phyloP scores from a whole-genome alignment of 64 coral and sea anemone species.

The Montipora efflorescens region DNA sequence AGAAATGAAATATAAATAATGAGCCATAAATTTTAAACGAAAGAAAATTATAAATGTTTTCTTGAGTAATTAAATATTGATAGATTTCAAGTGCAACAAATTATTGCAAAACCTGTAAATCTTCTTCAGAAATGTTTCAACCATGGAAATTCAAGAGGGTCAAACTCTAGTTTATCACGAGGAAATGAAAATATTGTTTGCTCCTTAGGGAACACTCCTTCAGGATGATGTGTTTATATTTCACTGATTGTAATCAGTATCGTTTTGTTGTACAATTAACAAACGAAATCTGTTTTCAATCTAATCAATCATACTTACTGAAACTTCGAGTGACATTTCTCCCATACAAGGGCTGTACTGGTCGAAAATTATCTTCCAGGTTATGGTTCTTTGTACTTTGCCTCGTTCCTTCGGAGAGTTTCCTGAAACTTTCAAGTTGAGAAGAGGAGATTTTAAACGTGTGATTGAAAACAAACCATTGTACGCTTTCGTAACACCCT shows the following conservation, averaged over 20 bases:
- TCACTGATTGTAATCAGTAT: background rate
- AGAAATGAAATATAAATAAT: too few relatives aligned
- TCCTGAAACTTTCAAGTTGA: constrained; percentile 67
- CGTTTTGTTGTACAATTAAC: background rate
- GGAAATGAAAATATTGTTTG: background rate
- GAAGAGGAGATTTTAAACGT: constrained; percentile 50
- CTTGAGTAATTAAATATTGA: background rate
- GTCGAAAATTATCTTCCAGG: constrained; percentile 85
- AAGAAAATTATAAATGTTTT: background rate
- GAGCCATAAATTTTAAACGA: too few relatives aligned
- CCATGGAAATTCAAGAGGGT: background rate
- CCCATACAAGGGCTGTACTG: constrained; percentile 61
- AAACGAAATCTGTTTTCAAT: constrained; percentile 11
- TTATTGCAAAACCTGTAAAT: background rate
- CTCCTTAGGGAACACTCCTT: background rate
- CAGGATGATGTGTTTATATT: background rate
- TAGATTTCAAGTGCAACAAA: background rate
- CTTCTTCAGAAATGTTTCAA: background rate
- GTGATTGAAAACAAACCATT: constrained; percentile 92
- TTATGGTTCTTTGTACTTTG: constrained; percentile 48
- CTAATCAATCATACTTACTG: constrained; percentile 63
- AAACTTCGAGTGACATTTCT: constrained; percentile 81
- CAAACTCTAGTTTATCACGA: background rate
- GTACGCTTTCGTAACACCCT: constrained; percentile 73
- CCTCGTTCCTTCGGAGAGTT: constrained; percentile 12